Percentiles rank a stretch among this genome's conserved stretches.
These are phyloP conservation scores for Nycticebus coucang DNA, from an alignment of 2,113 vertebrate species.

Conservation along the genomic window DNA sequence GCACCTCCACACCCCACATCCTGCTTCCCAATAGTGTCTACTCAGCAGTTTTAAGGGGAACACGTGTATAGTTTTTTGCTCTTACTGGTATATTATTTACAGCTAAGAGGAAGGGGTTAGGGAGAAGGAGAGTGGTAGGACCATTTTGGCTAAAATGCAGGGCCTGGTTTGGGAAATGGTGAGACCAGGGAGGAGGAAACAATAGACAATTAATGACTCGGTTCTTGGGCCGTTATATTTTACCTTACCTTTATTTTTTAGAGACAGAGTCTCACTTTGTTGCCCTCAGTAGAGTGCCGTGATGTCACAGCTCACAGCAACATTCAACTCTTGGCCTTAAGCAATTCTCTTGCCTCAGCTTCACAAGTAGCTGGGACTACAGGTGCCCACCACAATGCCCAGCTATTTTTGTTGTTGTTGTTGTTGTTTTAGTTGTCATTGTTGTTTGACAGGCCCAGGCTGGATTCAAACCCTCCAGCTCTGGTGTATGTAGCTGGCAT, in stretches of 20 bases:
- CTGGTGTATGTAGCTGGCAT: too few relatives aligned
- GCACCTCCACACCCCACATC: conserved; percentile 77
- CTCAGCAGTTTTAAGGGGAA: conserved; percentile 81
- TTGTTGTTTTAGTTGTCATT: too few relatives aligned
- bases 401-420: too few relatives aligned
- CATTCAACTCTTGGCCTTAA: too few relatives aligned
- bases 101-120: conserved; percentile 28
- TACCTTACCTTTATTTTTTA: not conserved
- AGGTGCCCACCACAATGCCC: too few relatives aligned
- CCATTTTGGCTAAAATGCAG: conserved; percentile 58
- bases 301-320: too few relatives aligned
- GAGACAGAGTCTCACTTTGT: too few relatives aligned
- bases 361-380: too few relatives aligned
- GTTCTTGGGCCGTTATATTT: conserved; percentile 60
- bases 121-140: not conserved
- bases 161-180: conserved; percentile 5
- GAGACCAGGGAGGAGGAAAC: not conserved
- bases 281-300: too few relatives aligned
- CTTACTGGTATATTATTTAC: conserved; percentile 78
- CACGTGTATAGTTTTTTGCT: conserved; percentile 81
- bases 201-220: conserved; percentile 42
- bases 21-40: conserved; percentile 80
- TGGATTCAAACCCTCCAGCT: too few relatives aligned
- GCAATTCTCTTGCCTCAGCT: too few relatives aligned
- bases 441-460: too few relatives aligned